These are phyloP conservation scores for Ambastaia sidthimunki DNA, from an alignment of 2,797 vertebrate genomes.

Conservation along the genomic window DNA sequence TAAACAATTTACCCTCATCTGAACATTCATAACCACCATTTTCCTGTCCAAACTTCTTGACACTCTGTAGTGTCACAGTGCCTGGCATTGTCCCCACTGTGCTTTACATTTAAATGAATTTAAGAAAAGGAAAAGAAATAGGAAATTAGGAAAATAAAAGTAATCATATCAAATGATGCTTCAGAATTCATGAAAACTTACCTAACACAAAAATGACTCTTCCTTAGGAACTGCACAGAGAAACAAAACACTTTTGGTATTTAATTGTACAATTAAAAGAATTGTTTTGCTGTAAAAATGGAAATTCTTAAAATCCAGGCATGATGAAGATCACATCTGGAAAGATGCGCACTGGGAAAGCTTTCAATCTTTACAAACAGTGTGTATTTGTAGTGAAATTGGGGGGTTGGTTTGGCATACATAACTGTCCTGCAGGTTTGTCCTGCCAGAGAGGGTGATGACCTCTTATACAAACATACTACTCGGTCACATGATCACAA, in stretches of 20 bases:
- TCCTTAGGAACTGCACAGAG: background rate
- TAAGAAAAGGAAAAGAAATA: too few relatives aligned
- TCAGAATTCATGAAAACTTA: background rate
- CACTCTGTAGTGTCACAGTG: conserved; percentile 86
- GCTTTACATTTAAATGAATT: background rate
- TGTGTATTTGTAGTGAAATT: conserved; percentile 34
- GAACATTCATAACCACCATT: conserved; percentile 85
- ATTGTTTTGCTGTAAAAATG: background rate
- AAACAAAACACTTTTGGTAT: too few relatives aligned
- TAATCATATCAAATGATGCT: too few relatives aligned
- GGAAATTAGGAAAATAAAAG: background rate
- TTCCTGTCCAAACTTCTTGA: conserved; percentile 88
- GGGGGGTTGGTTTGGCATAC: conserved; percentile 61
- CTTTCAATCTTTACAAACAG: background rate
- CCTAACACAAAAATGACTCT: background rate
- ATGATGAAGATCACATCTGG: background rate
- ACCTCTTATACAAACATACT: conserved; percentile 70
- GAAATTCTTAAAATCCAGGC: conserved; percentile 3
- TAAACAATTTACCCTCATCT: conserved; percentile 76
- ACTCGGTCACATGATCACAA: too few relatives aligned
- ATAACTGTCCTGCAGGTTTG: conserved; percentile 75
- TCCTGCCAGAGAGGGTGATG: conserved; percentile 63
- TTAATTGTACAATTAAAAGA: background rate
- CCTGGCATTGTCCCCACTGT: conserved; percentile 80
- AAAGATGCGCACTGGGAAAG: background rate